Evolutionary conservation across 2,113 vertebrate species (phyloP).

Genomic region (Dasyornis broadbenti): DNA sequence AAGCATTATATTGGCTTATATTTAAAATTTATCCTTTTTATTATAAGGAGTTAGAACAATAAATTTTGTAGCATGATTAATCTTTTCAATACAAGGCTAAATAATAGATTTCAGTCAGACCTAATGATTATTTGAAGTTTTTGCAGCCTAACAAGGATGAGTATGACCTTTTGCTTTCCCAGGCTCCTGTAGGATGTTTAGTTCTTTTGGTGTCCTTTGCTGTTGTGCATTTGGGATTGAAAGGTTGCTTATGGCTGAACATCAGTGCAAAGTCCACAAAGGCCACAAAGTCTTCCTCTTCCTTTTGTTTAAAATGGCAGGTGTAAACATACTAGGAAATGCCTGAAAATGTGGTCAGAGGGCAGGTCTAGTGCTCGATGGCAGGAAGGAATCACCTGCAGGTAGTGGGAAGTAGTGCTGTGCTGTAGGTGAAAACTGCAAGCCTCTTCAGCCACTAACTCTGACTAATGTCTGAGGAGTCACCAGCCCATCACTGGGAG

Average conservation of each 20-base stretch:
- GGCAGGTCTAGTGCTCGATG: background rate
- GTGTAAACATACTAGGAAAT: background rate
- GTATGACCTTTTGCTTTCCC: background rate
- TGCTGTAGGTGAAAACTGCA: background rate
- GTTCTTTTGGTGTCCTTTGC: background rate
- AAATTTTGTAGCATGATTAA: background rate
- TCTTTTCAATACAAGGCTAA: slow-evolving; percentile 6
- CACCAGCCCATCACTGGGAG: background rate
- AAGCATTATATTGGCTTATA: background rate
- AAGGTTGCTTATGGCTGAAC: background rate
- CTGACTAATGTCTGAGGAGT: background rate
- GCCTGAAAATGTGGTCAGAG: background rate
- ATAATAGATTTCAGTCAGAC: background rate
- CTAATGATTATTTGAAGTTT: background rate
- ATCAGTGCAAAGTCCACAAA: background rate
- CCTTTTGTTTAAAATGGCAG: background rate
- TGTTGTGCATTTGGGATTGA: background rate
- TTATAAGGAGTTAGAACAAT: background rate
- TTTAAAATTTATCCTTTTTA: background rate
- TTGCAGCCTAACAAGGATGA: background rate
- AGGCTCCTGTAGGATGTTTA: background rate
- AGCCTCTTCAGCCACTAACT: background rate
- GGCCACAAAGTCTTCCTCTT: background rate
- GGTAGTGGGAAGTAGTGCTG: background rate
- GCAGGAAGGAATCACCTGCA: background rate